phyloP scores from a whole-genome alignment of 2,797 vertebrate species.

The Limnodromus scolopaceus region DNA sequence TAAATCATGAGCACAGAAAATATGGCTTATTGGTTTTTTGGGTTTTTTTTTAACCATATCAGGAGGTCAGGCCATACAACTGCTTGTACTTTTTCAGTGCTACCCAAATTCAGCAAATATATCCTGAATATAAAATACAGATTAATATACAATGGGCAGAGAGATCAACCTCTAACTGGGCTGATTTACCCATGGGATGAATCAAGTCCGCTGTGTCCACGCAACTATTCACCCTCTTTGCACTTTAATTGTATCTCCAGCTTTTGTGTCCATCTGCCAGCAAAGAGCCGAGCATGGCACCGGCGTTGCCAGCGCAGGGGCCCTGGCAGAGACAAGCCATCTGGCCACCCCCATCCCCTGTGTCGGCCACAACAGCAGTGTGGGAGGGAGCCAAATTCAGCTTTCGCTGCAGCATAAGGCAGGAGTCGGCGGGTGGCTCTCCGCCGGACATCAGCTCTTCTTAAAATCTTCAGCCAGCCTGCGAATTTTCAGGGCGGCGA shows the following conservation, averaged over 20 bases:
- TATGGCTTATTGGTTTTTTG: background rate
- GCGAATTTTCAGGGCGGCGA: background rate
- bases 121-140: background rate
- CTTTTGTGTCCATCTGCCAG: background rate
- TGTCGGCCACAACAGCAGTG: background rate
- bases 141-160: background rate
- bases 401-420: background rate
- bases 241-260: background rate
- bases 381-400: background rate
- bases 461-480: background rate
- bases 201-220: fast-evolving
- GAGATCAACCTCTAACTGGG: background rate
- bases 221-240: background rate
- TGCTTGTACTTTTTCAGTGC: background rate
- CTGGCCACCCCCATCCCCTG: background rate
- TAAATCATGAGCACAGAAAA: background rate
- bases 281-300: background rate
- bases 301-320: fast-evolving
- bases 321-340: background rate
- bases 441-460: background rate
- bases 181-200: background rate
- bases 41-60: fast-evolving
- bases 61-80: background rate
- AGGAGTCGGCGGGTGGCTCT: background rate
- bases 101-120: background rate